Percentiles rank a stretch among this genome's conserved stretches.
Conservation (phyloP, 2,888 invertebrate species). For the Operophtera brumata region DNA sequence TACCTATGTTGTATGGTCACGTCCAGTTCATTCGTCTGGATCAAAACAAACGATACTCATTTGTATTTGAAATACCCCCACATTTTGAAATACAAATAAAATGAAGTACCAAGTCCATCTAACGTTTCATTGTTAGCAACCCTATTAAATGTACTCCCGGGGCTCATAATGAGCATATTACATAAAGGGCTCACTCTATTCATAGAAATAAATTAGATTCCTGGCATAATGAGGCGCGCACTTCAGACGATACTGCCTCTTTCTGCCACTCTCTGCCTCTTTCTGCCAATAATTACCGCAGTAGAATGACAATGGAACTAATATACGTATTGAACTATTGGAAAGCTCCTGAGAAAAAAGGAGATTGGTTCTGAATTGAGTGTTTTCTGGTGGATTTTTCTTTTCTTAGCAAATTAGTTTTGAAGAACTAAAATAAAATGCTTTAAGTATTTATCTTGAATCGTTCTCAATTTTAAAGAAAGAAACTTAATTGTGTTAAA, state of each 20-base stretch:
- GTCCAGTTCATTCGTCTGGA: conserved; percentile 15
- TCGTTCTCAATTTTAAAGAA: not conserved
- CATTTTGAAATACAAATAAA: conserved; percentile 29
- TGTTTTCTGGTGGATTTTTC: not conserved
- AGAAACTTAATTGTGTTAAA: not conserved
- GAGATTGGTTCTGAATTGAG: not conserved
- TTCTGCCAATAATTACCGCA: conserved; percentile 8
- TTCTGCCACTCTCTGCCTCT: conserved; percentile 1
- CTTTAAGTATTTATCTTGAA: not conserved
- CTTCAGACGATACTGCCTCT: not conserved
- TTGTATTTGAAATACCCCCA: conserved; percentile 22
- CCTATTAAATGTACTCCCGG: conserved; percentile 44
- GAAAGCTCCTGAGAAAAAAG: not conserved
- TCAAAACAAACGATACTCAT: conserved; percentile 23
- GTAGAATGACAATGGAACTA: not conserved
- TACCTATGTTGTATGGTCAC: not conserved
- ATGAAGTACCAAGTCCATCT: conserved; percentile 30
- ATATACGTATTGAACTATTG: conserved; percentile 11
- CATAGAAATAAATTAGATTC: conserved; percentile 63
- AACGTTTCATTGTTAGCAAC: conserved; percentile 41
- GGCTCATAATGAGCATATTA: conserved; percentile 59
- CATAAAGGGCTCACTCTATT: conserved; percentile 62
- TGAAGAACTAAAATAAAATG: not conserved
- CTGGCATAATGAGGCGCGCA: conserved; percentile 39
- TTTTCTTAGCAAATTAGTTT: not conserved